Base-by-base conservation (phyloP, 2,797 vertebrate genomes). In the Sphenopsis melanotis region DNA sequence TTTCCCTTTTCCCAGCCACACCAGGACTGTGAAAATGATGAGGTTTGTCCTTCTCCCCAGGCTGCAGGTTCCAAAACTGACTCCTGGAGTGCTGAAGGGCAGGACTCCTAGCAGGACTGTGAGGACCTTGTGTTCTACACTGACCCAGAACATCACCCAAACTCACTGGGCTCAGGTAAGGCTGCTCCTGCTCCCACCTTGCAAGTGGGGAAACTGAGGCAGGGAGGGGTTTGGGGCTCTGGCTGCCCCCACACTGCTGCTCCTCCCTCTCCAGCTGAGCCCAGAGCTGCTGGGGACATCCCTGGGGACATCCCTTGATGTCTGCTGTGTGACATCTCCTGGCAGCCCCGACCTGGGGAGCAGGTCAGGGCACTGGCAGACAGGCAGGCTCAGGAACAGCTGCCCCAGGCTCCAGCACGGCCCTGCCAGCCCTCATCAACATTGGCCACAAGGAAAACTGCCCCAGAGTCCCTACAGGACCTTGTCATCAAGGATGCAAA, bases 361-460 rank as follows among this genome's bases (percentile, higher is more conserved):
- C 89, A 84, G 87, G 89, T 94, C 78, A 63, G 89, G 86, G 74
- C 77, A 37, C 95, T 65, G 65, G 70, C 83, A 91, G 87, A 32
- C 41, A 70, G 49, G 34, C 16, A 11, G 77, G 64, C 21, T 75
- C 27, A 63, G 52, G 71, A 94, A 27, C 29, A 9, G 52, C 44
- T 57, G 61, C 81, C 75, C 75, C 78, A 37, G 87, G 89, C 74
- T 10, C 41, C 24, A 68, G 86, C 69, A 68, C 3, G 0, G 87
- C 82, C 55, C 84, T 5, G 21, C 44, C 78, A 91, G 72, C 59
- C 59, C 72, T 90, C 88, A 34, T 90, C 86, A 91, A 37, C 79
- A 78, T 81, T 7, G 11, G 24, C 59, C 74, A 63, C 55, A 36
- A 64, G 71, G 47, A 85, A 92, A 90, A 61, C 76, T 80, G 29